Base-by-base conservation (phyloP, 2,888 invertebrate genomes). In the Alloplasta piceator region DNA sequence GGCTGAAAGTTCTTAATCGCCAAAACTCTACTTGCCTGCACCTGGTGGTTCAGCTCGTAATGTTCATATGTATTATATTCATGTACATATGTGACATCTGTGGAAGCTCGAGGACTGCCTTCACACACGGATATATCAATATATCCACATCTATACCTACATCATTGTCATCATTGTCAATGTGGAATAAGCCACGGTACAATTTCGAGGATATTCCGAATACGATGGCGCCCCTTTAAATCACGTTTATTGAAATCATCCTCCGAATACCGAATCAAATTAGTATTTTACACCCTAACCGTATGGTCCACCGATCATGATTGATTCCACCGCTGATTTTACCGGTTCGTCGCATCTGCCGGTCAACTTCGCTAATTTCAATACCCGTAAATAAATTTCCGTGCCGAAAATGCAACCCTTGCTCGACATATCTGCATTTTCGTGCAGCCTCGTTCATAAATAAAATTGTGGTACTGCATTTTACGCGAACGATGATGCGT, bases 181-280 rank as follows among this genome's bases (percentile, higher is more conserved):
- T 10, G 50, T 26, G 10, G 10, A 50, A 6, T 14, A 16, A 48
- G n/a, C 38, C 46, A 38, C 39, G 16, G 41, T 46, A 48, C 50
- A 5, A 61, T 48, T 61, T 39, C 10, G 6, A 71, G 16, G 58
- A 6, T 12, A 71, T 6, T 9, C 14, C n/a, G 50, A 41, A 55
- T 63, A 52, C 63, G 43, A 43, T 16, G 1, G 26, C 5, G 41
- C 6, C 52, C 41, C 41, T 86, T 84, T 83, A 83, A 86, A 85
- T 80, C 80, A 74, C 78, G 83, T 84, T 87, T 87, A 87, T 87
- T 86, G 86, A 86, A 87, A 86, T 84, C 82, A 85, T 86, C 66
- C 74, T 64, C 72, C 70, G 67, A 82, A 82, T 86, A 82, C 82
- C 73, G 79, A 84, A 76, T 74, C 74, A 78, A 78, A 80, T 75